Percentiles rank a stretch among this genome's conserved stretches.
These are phyloP conservation scores for Sandelia bainsii DNA, from an alignment of 2,797 vertebrate species.

Conservation along the genomic window DNA sequence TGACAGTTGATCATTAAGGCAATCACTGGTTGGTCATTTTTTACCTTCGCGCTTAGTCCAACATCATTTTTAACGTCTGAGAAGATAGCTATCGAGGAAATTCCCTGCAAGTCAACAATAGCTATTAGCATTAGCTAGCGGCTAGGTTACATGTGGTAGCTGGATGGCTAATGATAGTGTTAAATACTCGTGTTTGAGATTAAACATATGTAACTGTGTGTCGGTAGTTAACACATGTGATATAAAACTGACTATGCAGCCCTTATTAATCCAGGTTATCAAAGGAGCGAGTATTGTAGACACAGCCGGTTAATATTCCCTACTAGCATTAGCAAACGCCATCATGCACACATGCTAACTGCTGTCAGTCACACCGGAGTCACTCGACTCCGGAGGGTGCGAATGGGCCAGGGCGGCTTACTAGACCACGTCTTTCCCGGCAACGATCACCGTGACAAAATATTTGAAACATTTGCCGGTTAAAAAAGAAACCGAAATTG, in stretches of 20 bases:
- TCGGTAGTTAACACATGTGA: neutral
- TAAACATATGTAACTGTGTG: accelerated
- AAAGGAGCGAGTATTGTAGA: neutral
- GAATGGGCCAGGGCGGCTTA: slow-evolving; percentile 67
- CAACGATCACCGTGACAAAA: neutral
- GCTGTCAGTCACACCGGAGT: slow-evolving; percentile 77
- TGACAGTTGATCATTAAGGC: neutral
- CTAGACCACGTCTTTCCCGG: neutral
- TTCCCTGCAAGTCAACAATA: slow-evolving; percentile 70
- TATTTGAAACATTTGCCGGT: neutral
- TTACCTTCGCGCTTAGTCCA: neutral
- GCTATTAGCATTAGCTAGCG: slow-evolving; percentile 65
- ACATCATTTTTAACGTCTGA: neutral
- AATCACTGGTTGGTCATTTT: neutral
- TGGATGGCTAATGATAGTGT: slow-evolving; percentile 41
- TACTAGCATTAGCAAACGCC: slow-evolving; percentile 63
- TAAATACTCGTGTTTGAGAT: slow-evolving; percentile 2
- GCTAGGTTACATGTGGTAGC: slow-evolving; percentile 80
- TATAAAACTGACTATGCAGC: accelerated
- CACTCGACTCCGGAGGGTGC: slow-evolving; percentile 53
- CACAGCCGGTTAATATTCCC: slow-evolving; percentile 36
- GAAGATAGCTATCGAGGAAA: slow-evolving; percentile 45
- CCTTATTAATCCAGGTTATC: neutral
- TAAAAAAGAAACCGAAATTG: neutral
- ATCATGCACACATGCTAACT: slow-evolving; percentile 70